Conservation (phyloP, 2,888 invertebrate species). For the Periphyllus acericola region DNA sequence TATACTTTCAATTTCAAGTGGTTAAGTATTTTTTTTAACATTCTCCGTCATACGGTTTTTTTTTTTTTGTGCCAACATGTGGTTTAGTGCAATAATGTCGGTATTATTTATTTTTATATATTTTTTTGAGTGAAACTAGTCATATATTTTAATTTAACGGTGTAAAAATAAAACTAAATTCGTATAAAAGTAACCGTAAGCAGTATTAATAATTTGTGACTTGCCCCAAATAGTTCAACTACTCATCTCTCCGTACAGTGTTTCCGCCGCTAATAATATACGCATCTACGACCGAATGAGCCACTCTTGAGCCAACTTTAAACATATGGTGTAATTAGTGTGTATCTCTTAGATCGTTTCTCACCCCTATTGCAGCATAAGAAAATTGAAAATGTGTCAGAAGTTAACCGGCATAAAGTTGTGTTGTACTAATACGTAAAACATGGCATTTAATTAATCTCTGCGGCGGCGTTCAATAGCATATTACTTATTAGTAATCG, state of each 20-base stretch:
- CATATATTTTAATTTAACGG: constrained; percentile 4
- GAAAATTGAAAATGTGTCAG: constrained; percentile 20
- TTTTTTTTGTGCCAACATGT: neutral
- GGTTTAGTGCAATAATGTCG: neutral
- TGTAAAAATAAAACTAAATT: constrained; percentile 37
- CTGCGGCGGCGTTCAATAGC: no score
- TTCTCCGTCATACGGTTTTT: neutral
- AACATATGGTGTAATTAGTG: constrained; percentile 58
- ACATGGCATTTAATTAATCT: constrained; percentile 11
- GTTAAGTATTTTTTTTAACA: neutral
- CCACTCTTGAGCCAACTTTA: constrained; percentile 38
- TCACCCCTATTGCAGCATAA: neutral
- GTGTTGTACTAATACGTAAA: constrained; percentile 13
- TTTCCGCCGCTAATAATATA: constrained; percentile 55
- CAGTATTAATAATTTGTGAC: constrained; percentile 45
- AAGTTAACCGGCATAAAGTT: constrained; percentile 23
- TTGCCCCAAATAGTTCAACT: constrained; percentile 19
- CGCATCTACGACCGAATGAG: neutral
- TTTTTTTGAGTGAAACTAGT: neutral
- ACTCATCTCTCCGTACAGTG: neutral
- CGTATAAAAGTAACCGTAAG: neutral
- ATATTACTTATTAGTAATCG: neutral
- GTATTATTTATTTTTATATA: neutral
- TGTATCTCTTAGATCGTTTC: constrained; percentile 30
- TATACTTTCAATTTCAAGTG: neutral